A percentile compares a stretch with the other conserved stretches of the same genome.
Conservation (phyloP, 2,113 vertebrate genomes). For the Alethe diademata region DNA sequence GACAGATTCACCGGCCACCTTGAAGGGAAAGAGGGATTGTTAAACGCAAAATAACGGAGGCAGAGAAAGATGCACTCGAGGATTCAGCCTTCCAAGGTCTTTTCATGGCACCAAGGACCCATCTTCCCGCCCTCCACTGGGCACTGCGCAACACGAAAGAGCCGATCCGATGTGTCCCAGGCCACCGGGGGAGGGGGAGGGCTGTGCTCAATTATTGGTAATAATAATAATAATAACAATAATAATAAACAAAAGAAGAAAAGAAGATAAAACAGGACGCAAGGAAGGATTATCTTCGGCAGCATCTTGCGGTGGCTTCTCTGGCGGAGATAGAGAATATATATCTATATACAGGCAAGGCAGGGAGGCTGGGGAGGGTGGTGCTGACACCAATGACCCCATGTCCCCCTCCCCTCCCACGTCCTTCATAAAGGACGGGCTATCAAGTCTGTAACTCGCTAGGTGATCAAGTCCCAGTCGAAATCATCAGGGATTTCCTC, state of each 20-base stretch:
- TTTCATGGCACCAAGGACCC: conserved; percentile 31
- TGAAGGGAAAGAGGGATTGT: conserved; percentile 64
- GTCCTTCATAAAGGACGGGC: conserved; percentile 52
- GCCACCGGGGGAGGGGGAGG: conserved; percentile 53
- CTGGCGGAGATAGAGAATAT: conserved; percentile 77
- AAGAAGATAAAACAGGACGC: conserved; percentile 71
- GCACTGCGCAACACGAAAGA: not conserved
- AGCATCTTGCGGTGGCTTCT: conserved; percentile 78
- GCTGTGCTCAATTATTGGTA: conserved; percentile 69
- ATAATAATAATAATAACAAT: conserved; percentile 72
- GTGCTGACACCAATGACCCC: conserved; percentile 33
- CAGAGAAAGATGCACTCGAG: conserved; percentile 59
- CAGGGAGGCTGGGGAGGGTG: conserved; percentile 14
- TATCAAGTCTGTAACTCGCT: conserved; percentile 60
- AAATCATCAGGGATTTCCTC: conserved; percentile 83
- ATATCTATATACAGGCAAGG: conserved; percentile 76
- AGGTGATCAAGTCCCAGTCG: conserved; percentile 85
- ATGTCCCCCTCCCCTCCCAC: conserved; percentile 3
- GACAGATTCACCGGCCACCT: conserved; percentile 44
- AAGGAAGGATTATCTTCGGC: conserved; percentile 78
- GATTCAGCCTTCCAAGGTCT: conserved; percentile 59
- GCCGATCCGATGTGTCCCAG: conserved; percentile 14
- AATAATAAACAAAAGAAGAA: conserved; percentile 72
- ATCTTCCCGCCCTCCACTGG: not conserved
- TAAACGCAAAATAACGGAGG: conserved; percentile 57